phyloP scores from a whole-genome alignment of 2,113 vertebrate species.

The Siniperca knerii region DNA sequence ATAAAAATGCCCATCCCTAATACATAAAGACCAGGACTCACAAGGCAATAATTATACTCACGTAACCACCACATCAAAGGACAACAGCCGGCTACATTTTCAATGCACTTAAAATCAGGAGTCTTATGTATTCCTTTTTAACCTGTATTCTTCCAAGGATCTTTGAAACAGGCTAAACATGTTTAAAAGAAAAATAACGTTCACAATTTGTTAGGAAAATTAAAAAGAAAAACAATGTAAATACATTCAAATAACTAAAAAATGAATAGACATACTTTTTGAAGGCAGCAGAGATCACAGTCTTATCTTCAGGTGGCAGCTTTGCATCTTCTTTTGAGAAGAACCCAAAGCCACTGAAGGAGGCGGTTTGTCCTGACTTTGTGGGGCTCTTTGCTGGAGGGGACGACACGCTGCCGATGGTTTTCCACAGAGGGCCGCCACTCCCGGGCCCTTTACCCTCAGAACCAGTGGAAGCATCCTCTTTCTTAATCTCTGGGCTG shows the following conservation, averaged over 20 bases:
- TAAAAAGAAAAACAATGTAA: conserved; percentile 18
- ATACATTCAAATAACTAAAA: not conserved
- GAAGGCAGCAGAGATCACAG: conserved; percentile 82
- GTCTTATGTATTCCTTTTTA: conserved; percentile 74
- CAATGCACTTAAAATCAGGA: conserved; percentile 67
- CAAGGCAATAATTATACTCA: conserved; percentile 59
- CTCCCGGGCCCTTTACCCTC: conserved; percentile 59
- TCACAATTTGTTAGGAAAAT: conserved; percentile 54
- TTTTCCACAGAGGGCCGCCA: conserved; percentile 85
- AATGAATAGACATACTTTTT: conserved; percentile 83
- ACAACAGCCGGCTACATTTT: conserved; percentile 75
- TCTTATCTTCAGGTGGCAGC: conserved; percentile 67
- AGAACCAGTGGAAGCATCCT: conserved; percentile 35
- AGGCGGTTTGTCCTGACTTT: conserved; percentile 83
- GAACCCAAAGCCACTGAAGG: conserved; percentile 83
- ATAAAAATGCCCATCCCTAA: conserved; percentile 10
- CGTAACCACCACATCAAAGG: conserved; percentile 74
- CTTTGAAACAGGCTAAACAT: conserved; percentile 79
- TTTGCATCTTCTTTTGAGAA: conserved; percentile 83
- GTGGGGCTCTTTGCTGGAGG: conserved; percentile 88
- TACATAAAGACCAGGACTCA: conserved; percentile 46
- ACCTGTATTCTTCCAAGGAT: conserved; percentile 78
- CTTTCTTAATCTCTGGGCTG: conserved; percentile 69
- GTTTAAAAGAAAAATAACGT: conserved; percentile 81
- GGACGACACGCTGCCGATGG: conserved; percentile 70